A percentile compares a stretch with the other conserved stretches of the same genome.
Conservation (phyloP, 1,140 invertebrate genomes). For the Aricia agestis region DNA sequence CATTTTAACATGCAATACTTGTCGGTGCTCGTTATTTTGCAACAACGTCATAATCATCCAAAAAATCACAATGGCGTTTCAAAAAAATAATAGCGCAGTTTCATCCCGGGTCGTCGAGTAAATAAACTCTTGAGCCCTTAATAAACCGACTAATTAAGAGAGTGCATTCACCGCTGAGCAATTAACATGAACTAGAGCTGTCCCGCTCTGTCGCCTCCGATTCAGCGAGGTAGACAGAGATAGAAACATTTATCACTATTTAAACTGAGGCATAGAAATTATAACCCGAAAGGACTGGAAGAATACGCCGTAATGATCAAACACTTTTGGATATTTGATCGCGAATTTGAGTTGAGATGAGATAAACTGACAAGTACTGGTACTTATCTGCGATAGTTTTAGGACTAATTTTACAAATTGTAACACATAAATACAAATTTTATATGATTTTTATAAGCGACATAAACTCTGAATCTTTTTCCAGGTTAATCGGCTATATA, state of each 20-base stretch:
- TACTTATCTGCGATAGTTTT: no score
- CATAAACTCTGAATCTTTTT: no score
- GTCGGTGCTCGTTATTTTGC: background rate
- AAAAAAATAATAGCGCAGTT: slow-evolving; percentile 12
- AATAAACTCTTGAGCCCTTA: slow-evolving; percentile 45
- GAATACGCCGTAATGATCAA: background rate
- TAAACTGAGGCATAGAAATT: slow-evolving; percentile 5
- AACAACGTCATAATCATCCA: background rate
- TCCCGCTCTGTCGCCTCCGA: background rate
- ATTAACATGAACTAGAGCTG: slow-evolving; percentile 21
- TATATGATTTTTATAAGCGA: no score
- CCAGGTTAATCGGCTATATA: no score
- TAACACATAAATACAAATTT: no score
- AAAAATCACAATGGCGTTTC: background rate
- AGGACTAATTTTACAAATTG: no score
- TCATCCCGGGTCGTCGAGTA: slow-evolving; percentile 13
- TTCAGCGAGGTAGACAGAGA: background rate
- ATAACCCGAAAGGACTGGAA: background rate
- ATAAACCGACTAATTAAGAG: slow-evolving; percentile 61
- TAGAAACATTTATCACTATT: background rate
- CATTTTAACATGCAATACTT: background rate
- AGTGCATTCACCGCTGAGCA: slow-evolving; percentile 35
- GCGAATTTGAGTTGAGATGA: background rate
- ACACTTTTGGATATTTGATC: background rate
- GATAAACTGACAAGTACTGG: no score